phyloP scores from a whole-genome alignment of 2,113 vertebrate species.

The Nothocercus nigrocapillus region DNA sequence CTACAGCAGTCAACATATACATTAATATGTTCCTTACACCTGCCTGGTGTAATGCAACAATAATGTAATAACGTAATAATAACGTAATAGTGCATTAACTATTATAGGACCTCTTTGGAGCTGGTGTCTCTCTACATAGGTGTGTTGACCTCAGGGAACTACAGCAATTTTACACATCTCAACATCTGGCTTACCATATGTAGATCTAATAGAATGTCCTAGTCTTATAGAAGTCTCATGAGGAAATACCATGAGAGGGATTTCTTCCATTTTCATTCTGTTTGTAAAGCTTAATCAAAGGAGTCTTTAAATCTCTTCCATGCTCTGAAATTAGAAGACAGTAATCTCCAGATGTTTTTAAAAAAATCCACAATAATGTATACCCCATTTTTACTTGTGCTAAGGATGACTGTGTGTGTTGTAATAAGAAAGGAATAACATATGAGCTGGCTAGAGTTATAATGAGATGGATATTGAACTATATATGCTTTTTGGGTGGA shows the following conservation, averaged over 20 bases:
- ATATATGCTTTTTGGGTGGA: background rate
- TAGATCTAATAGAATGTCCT: background rate
- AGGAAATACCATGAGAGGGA: background rate
- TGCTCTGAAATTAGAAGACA: background rate
- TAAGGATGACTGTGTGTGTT: background rate
- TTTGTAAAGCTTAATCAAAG: conserved; percentile 13
- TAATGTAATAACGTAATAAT: no score
- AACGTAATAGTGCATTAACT: background rate
- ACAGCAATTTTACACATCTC: background rate
- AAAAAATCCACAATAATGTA: background rate
- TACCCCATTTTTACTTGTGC: background rate
- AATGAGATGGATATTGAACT: background rate
- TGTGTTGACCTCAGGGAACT: background rate
- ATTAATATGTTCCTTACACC: background rate
- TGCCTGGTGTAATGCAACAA: background rate
- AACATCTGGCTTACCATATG: background rate
- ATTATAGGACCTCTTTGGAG: background rate
- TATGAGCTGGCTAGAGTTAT: background rate
- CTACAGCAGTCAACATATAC: fast-evolving
- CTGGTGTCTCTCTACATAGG: background rate
- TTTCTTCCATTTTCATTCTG: background rate
- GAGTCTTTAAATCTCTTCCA: conserved; percentile 8
- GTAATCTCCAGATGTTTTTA: background rate
- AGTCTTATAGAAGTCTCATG: background rate
- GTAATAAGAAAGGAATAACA: conserved; percentile 6